Evolutionary conservation across 2,797 vertebrate genomes (phyloP).

Genomic region (Danionella dracula): DNA sequence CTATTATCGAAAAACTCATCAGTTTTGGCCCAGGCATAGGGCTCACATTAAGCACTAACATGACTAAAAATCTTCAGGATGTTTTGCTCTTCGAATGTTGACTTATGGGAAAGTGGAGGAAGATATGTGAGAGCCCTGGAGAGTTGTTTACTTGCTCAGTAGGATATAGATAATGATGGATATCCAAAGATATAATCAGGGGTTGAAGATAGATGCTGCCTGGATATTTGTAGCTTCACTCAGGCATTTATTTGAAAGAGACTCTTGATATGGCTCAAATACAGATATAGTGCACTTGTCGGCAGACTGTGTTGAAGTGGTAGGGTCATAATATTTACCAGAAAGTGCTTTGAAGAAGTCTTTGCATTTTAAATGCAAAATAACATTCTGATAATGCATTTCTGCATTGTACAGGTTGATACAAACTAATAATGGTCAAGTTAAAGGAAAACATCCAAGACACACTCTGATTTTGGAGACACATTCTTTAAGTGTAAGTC

Average conservation of each 20-base stretch:
- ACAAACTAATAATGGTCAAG: too few relatives aligned
- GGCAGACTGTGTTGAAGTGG: not conserved
- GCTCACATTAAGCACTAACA: constrained; percentile 15
- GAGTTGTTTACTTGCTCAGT: constrained; percentile 21
- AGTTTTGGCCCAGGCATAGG: constrained; percentile 16
- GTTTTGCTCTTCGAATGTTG: constrained; percentile 22
- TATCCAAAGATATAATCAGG: not conserved
- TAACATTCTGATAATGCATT: too few relatives aligned
- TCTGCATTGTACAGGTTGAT: too few relatives aligned
- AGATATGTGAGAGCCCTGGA: constrained; percentile 12
- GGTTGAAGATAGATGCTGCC: not conserved
- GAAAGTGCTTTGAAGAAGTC: too few relatives aligned
- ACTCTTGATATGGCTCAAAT: not conserved
- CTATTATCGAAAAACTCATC: constrained; percentile 23
- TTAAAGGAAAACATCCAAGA: too few relatives aligned
- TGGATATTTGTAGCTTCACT: not conserved
- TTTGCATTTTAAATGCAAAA: too few relatives aligned
- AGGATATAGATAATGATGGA: constrained; percentile 3
- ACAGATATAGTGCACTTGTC: not conserved
- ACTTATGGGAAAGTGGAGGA: constrained; percentile 5
- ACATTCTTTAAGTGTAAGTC: too few relatives aligned
- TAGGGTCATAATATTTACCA: too few relatives aligned
- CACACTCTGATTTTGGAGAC: too few relatives aligned
- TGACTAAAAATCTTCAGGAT: not conserved
- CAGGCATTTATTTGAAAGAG: not conserved